phyloP scores from a whole-genome alignment of 1,140 invertebrate species.

The Piezodorus guildinii region DNA sequence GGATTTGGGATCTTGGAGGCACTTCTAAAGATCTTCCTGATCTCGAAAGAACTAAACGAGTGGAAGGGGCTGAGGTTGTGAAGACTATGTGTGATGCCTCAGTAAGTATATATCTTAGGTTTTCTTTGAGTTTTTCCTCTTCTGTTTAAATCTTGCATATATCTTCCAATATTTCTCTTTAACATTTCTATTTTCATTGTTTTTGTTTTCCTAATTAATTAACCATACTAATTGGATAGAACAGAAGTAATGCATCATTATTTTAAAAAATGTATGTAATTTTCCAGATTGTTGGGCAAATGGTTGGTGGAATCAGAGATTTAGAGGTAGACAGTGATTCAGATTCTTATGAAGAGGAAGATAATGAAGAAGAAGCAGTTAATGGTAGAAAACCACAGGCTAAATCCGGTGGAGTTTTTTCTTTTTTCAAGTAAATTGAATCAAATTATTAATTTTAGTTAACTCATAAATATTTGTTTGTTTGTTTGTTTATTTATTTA shows the following conservation, averaged over 20 bases:
- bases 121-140: neutral
- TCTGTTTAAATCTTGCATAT: neutral
- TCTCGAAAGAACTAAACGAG: constrained; percentile 71
- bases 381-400: constrained; percentile 35
- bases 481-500: no score
- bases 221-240: no score
- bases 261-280: neutral
- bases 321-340: constrained; percentile 44
- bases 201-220: no score
- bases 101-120: neutral
- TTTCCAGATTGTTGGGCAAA: constrained; percentile 63
- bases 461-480: no score
- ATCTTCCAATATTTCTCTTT: neutral
- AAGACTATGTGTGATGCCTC: constrained; percentile 34
- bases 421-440: constrained; percentile 52
- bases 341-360: constrained; percentile 37
- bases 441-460: no score
- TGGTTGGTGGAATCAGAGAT: constrained; percentile 62
- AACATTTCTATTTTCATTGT: no score
- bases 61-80: constrained; percentile 45
- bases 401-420: constrained; percentile 52
- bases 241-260: neutral
- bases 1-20: constrained; percentile 81
- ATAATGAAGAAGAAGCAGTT: constrained; percentile 31
- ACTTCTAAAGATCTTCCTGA: constrained; percentile 60